Conservation (phyloP, 2,888 invertebrate species). For the Nymphalis polychloros region DNA sequence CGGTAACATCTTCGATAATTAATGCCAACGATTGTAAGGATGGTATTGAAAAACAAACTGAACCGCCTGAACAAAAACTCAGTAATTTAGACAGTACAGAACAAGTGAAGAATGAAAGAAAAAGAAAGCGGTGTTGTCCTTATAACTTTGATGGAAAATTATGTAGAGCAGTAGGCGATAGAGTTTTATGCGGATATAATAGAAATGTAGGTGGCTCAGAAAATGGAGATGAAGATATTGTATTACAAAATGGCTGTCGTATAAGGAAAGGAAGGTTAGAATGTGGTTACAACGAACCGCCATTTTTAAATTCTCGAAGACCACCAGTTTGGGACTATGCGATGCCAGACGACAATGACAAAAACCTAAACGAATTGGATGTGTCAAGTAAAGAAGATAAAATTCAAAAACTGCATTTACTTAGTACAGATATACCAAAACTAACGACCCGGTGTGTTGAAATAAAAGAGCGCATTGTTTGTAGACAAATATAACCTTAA, state of each 20-base stretch:
- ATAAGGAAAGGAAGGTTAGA: constrained; percentile 62
- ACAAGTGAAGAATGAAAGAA: constrained; percentile 23
- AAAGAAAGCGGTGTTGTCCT: constrained; percentile 60
- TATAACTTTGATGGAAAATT: constrained; percentile 60
- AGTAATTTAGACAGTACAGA: constrained; percentile 18
- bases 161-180: constrained; percentile 60
- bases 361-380: constrained; percentile 13
- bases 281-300: constrained; percentile 62
- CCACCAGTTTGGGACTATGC: constrained; percentile 42
- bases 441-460: constrained; percentile 50
- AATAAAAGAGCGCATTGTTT: constrained; percentile 54
- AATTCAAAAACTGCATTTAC: constrained; percentile 12
- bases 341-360: constrained; percentile 13
- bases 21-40: constrained; percentile 38
- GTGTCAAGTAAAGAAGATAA: constrained; percentile 6
- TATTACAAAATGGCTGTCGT: constrained; percentile 57
- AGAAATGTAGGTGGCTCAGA: constrained; percentile 52
- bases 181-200: constrained; percentile 65
- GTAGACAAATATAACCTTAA: constrained; percentile 40
- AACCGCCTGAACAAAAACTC: neutral
- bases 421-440: constrained; percentile 7
- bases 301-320: constrained; percentile 51
- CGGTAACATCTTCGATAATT: constrained; percentile 36
- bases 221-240: constrained; percentile 38
- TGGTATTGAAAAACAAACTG: constrained; percentile 3